phyloP scores from a whole-genome alignment of 2,888 invertebrate species.

The Hanleya hanleyi region DNA sequence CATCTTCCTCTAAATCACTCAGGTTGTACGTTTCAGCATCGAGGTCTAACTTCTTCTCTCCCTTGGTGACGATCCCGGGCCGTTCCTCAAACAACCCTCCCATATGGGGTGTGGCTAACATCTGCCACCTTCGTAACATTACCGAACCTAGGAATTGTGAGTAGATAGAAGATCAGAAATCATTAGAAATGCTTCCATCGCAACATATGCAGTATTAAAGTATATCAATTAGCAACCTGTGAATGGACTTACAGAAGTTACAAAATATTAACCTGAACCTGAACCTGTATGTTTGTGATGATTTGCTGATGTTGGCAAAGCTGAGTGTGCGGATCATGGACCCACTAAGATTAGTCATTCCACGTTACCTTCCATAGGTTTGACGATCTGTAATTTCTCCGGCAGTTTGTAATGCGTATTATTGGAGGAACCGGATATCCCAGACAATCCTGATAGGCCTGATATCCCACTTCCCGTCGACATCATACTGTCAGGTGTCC shows the following conservation, averaged over 20 bases:
- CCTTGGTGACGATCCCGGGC: constrained; percentile 86
- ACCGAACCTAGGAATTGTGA: constrained; percentile 78
- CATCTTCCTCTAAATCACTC: constrained; percentile 82
- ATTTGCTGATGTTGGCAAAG: too few relatives aligned
- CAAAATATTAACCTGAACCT: too few relatives aligned
- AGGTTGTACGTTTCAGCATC: constrained; percentile 79
- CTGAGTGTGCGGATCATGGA: too few relatives aligned
- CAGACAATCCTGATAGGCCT: constrained; percentile 51
- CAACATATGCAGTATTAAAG: too few relatives aligned
- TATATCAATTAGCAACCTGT: too few relatives aligned
- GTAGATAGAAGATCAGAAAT: background rate
- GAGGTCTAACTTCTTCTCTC: constrained; percentile 63
- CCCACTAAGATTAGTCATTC: too few relatives aligned
- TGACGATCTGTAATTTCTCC: constrained; percentile 71
- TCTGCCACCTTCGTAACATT: constrained; percentile 95
- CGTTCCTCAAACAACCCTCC: constrained; percentile 92
- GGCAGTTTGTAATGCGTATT: constrained; percentile 55
- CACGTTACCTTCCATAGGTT: constrained; percentile 76
- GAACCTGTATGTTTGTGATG: too few relatives aligned
- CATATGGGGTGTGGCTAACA: constrained; percentile 93
- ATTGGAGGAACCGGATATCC: constrained; percentile 30
- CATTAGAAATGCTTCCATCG: too few relatives aligned
- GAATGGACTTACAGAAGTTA: too few relatives aligned
- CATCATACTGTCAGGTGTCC: constrained; percentile 88
- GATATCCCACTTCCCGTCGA: constrained; percentile 78